Evolutionary conservation across 2,113 vertebrate species (phyloP).

Genomic region (Myotis yumanensis): DNA sequence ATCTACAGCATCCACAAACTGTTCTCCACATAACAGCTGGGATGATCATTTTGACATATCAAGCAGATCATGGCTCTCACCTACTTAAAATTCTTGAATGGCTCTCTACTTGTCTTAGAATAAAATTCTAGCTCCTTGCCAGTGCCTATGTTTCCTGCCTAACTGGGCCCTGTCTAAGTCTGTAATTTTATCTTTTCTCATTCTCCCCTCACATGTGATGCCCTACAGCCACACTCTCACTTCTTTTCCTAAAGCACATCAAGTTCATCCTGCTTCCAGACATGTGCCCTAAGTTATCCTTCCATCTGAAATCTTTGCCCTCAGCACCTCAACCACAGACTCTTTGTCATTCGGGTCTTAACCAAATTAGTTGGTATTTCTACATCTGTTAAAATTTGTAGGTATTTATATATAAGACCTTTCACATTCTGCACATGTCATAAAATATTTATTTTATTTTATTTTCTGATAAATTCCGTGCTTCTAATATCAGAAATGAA

Average conservation of each 20-base stretch:
- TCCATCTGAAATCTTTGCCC: neutral
- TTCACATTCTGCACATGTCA: neutral
- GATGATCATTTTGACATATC: neutral
- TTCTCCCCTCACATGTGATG: neutral
- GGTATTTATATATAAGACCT: neutral
- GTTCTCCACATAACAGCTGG: neutral
- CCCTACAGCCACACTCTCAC: neutral
- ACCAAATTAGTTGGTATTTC: neutral
- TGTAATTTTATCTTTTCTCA: neutral
- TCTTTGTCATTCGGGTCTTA: neutral
- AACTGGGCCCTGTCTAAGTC: neutral
- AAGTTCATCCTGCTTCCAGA: neutral
- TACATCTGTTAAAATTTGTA: neutral
- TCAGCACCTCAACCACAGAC: neutral
- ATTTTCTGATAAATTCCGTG: neutral
- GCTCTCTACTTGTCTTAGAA: neutral
- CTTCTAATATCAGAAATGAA: slow-evolving; percentile 48
- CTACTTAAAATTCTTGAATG: neutral
- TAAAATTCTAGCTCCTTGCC: neutral
- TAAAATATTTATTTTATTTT: neutral
- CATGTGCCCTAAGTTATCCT: neutral
- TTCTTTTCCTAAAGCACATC: neutral
- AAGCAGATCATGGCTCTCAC: neutral
- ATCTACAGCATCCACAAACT: too few relatives aligned
- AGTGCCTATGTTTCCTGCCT: neutral